Percentiles rank a stretch among this genome's conserved stretches.
phyloP scores from a whole-genome alignment of 1,140 invertebrate genomes.

The Phocides pigmalion region DNA sequence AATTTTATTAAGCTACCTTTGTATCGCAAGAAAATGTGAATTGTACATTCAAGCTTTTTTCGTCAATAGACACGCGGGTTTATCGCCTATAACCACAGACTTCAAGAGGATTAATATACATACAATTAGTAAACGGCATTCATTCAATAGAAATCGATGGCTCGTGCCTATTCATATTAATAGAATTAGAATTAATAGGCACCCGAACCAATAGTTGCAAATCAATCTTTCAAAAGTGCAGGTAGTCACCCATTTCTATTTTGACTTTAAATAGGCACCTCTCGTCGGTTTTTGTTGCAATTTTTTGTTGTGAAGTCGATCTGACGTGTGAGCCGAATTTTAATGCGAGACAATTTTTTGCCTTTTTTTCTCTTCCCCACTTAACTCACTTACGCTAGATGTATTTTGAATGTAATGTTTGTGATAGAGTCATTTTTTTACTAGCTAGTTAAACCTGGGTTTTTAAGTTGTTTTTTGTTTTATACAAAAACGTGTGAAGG shows the following conservation, averaged over 20 bases:
- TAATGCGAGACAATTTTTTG: conserved; percentile 50
- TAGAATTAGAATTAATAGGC: conserved; percentile 25
- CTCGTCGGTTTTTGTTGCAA: conserved; percentile 31
- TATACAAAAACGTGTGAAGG: conserved; percentile 51
- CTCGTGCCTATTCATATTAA: conserved; percentile 33
- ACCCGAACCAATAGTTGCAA: conserved; percentile 24
- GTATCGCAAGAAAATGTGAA: too few species aligned
- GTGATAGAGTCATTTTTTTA: conserved; percentile 59
- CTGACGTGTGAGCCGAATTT: conserved; percentile 55
- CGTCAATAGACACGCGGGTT: too few species aligned
- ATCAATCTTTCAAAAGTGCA: conserved; percentile 29
- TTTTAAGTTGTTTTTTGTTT: conserved; percentile 38
- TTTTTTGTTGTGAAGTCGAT: conserved; percentile 49
- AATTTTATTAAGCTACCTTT: too few species aligned
- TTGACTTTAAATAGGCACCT: conserved; percentile 20
- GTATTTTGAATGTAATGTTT: conserved; percentile 67
- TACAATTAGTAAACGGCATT: background rate
- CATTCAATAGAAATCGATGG: conserved; percentile 39
- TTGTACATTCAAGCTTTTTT: too few species aligned
- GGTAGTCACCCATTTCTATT: conserved; percentile 15
- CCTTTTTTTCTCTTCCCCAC: conserved; percentile 60
- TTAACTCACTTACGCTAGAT: conserved; percentile 71
- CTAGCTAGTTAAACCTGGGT: conserved; percentile 6
- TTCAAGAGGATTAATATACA: background rate
- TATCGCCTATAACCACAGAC: too few species aligned